Base-by-base conservation (phyloP, 2,888 invertebrate species). In the Corbicula japonica region DNA sequence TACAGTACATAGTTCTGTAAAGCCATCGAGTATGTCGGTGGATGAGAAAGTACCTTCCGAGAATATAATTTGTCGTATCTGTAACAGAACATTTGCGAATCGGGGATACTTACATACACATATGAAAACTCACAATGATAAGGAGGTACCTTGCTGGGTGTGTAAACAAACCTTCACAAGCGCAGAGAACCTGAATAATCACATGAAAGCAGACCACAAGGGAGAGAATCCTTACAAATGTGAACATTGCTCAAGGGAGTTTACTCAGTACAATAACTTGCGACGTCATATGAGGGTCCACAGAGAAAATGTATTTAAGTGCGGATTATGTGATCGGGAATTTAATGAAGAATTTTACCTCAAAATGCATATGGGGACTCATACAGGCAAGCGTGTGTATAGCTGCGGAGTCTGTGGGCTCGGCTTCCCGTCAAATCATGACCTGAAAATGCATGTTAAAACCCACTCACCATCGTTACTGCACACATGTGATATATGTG, bases 271-370 rank as follows among this genome's bases (percentile, higher is more conserved):
- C 38, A 85, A 85, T 30, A 84, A 85, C 28, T 58, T 87, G 3
- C 68, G 84, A 32, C 56, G 84, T 28, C 87, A 87, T 63, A 48
- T 84, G 21, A 81, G 84, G 2, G 81, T 85, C 2, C 87, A 87
- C 54, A 60, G 80, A 10, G 86, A 80, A 10, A 86, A 84, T 18
- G 74, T 62, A 8, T 68, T 68, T 10, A 80, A 82, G 28, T 87
- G 87, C 72, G 72, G 83, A 28, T 50, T 86, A 8, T 87, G 87
- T 72, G 85, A 82, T 18, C 76, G 85, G 2, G 83, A 82, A 12
- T 87, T 86, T 54, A 84, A 84, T 60, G 86, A 87, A 46, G 80
- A 82, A 15, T 86, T 85, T 66, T 86, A 87, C 56, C 62, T 87
- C 12, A 85, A 76, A 35, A 87, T 86, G 86, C 87, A 87, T 32